These are phyloP conservation scores for Oncopodura yosiiana DNA, from an alignment of 1,140 invertebrate species.

Conservation along the genomic window DNA sequence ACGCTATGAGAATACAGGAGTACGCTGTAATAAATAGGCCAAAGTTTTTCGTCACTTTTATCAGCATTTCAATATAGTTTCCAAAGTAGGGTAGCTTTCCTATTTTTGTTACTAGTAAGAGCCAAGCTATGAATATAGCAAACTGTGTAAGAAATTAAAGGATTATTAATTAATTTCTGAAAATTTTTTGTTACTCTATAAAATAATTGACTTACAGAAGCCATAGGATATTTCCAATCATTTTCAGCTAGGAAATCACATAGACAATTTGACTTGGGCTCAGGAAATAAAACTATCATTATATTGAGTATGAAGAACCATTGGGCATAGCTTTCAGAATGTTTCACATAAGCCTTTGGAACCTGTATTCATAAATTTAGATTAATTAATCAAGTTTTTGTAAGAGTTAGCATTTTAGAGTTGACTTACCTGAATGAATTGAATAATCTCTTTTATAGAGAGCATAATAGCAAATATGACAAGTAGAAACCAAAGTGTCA, in stretches of 20 bases:
- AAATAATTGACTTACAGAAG: constrained; percentile 18
- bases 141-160: constrained; percentile 36
- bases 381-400: too few relatives aligned
- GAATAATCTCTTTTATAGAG: constrained; percentile 53
- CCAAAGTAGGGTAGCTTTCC: constrained; percentile 72
- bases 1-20: constrained; percentile 63
- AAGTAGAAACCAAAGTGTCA: constrained; percentile 8
- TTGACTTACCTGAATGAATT: constrained; percentile 55
- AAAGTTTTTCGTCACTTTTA: constrained; percentile 67
- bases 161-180: neutral
- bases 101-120: constrained; percentile 72
- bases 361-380: constrained; percentile 68
- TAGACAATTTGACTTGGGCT: neutral
- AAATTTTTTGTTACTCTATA: neutral
- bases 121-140: constrained; percentile 63
- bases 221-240: constrained; percentile 7
- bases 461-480: constrained; percentile 24
- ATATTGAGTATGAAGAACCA: constrained; percentile 60
- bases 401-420: too few relatives aligned
- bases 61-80: constrained; percentile 73
- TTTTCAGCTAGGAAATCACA: too few relatives aligned
- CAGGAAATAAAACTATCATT: neutral
- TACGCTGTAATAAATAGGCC: constrained; percentile 69
- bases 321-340: constrained; percentile 74
- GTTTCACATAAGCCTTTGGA: constrained; percentile 67